Percentiles rank a stretch among this genome's conserved stretches.
Conservation (phyloP, 2,888 invertebrate species). For the Boloria euphrosyne region DNA sequence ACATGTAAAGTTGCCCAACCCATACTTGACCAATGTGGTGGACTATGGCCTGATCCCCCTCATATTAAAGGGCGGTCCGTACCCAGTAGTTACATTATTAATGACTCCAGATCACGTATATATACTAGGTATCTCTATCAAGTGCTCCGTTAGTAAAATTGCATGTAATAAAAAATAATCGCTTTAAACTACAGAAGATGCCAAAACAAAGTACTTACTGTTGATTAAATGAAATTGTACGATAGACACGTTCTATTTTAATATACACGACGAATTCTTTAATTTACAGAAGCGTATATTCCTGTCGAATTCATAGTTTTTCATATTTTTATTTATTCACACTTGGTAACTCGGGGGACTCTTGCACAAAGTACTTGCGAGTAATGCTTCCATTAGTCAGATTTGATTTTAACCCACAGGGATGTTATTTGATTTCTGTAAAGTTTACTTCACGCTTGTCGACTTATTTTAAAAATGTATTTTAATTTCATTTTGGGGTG, state of each 20-base stretch:
- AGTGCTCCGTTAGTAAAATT: too few species aligned
- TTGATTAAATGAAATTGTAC: too few species aligned
- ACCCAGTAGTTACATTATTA: too few species aligned
- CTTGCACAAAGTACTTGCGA: constrained; percentile 10
- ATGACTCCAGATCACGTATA: too few species aligned
- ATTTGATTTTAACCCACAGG: constrained; percentile 24
- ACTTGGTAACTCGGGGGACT: neutral
- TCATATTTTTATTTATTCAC: constrained; percentile 15
- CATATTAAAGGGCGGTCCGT: too few species aligned
- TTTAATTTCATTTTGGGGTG: neutral
- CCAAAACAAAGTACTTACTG: too few species aligned
- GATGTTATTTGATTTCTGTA: constrained; percentile 18
- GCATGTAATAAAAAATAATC: too few species aligned
- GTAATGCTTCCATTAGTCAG: constrained; percentile 20
- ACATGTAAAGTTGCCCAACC: too few species aligned
- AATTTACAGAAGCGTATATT: neutral
- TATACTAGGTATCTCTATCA: too few species aligned
- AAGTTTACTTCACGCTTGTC: neutral
- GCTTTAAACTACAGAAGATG: too few species aligned
- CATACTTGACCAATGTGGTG: too few species aligned
- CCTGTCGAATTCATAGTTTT: constrained; percentile 14
- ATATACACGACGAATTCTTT: neutral
- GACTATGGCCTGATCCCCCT: too few species aligned
- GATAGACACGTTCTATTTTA: neutral
- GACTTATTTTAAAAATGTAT: constrained; percentile 9